These are phyloP conservation scores for Drosophila pectinifera DNA, from an alignment of 1,140 invertebrate species.

Conservation along the genomic window DNA sequence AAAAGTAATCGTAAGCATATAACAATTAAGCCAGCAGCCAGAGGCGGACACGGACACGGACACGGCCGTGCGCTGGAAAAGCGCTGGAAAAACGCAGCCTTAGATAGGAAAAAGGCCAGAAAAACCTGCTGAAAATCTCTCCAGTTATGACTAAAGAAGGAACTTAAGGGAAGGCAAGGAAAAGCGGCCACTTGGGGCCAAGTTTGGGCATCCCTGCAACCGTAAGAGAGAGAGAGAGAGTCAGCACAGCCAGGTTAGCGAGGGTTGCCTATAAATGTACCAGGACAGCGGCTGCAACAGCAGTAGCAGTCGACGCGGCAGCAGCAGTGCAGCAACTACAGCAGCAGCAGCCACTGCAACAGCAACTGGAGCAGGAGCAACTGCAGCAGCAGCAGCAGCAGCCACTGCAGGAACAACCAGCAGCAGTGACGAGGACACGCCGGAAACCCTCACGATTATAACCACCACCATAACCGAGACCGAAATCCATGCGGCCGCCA, in stretches of 20 bases:
- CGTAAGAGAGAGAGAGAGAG: neutral
- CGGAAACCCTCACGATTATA: slow-evolving; percentile 65
- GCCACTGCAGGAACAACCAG: slow-evolving; percentile 43
- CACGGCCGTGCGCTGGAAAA: too few relatives aligned
- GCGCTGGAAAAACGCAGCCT: neutral
- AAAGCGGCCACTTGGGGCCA: neutral
- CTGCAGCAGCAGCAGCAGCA: slow-evolving; percentile 25
- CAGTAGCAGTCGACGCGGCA: slow-evolving; percentile 81
- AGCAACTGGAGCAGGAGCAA: slow-evolving; percentile 18
- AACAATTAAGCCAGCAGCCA: slow-evolving; percentile 48
- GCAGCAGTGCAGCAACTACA: slow-evolving; percentile 61
- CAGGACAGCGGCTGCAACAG: slow-evolving; percentile 84
- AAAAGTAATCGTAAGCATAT: slow-evolving; percentile 20
- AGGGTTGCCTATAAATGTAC: slow-evolving; percentile 84
- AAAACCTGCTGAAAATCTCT: too few relatives aligned
- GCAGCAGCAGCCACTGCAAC: slow-evolving; percentile 51
- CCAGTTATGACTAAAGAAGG: too few relatives aligned
- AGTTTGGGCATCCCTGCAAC: slow-evolving; percentile 1
- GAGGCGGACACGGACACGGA: too few relatives aligned
- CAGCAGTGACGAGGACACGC: slow-evolving; percentile 50
- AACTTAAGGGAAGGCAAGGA: neutral
- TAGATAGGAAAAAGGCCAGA: slow-evolving; percentile 4
- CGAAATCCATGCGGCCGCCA: slow-evolving; percentile 46
- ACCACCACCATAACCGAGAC: slow-evolving; percentile 67
- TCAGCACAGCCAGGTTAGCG: slow-evolving; percentile 14